Base-by-base conservation (phyloP, 37 sponge, comb jelly and placozoan genomes). In the Halisarca cf. caerulea region DNA sequence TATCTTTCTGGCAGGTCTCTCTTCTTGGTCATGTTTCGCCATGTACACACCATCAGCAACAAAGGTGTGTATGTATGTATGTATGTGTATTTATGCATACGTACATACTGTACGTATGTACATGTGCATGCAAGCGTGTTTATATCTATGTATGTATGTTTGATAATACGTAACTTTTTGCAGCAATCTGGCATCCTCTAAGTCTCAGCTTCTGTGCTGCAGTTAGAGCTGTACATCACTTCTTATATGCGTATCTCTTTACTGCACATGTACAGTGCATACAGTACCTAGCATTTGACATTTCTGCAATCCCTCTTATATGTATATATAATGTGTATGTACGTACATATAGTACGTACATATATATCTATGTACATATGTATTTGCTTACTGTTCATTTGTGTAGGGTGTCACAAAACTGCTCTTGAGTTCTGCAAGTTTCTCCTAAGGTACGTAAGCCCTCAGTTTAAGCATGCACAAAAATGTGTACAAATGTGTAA, bases 351-450 rank as follows among this genome's bases (percentile, higher is more conserved):
- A 33, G 51, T 47, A 47, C 51, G 51, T 17, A 38, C 20, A 8
- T 38, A 71, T 71, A 9, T 68, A 66, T 30, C 3, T 59, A 82
- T 59, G 37, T 44, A 35, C 9, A 9, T 17, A 15, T 20, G n/a
- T n/a, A n/a, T n/a, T n/a, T n/a, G n/a, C n/a, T n/a, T n/a, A n/a
- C n/a, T n/a, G n/a, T n/a, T n/a, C n/a, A n/a, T n/a, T 58, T 36
- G 24, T 51, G 53, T 27, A 95, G 97, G 96, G 1, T 97, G 98
- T 58, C 91, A 91, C 82, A 78, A 94, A 80, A 95, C 98, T 35
- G 98, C 96, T 30, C 68, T 97, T 41, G 98, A 97, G 57, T 89
- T 97, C 38, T 97, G 96, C 55, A 97, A 97, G 79, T 79, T 97
- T 1, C 61, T 97, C 7, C 39, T 95, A 66, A 81, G 95, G 96